phyloP scores from a whole-genome alignment of 2,797 vertebrate species.

The Betta splendens region DNA sequence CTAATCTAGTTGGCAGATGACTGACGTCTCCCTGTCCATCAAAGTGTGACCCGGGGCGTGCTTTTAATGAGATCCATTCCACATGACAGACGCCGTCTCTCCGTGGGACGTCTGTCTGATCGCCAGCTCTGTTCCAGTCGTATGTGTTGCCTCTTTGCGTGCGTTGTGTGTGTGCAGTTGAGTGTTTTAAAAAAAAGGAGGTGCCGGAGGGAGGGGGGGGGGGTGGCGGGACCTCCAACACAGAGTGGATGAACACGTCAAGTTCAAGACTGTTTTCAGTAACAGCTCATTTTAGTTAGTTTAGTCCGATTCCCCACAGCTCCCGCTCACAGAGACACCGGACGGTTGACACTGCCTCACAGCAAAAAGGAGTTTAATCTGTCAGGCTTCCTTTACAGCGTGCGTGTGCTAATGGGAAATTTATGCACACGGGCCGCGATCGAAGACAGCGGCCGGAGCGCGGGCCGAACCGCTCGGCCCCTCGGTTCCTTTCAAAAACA shows the following conservation, averaged over 20 bases:
- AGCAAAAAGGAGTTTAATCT: slow-evolving; percentile 35
- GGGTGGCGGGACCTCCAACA: slow-evolving; percentile 25
- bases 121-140: slow-evolving; percentile 63
- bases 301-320: slow-evolving; percentile 32
- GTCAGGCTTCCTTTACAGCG: slow-evolving; percentile 41
- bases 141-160: slow-evolving; percentile 67
- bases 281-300: slow-evolving; percentile 51
- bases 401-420: slow-evolving; percentile 43
- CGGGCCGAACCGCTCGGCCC: slow-evolving; percentile 40
- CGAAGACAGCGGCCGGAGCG: slow-evolving; percentile 40
- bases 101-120: slow-evolving; percentile 74
- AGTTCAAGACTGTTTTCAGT: slow-evolving; percentile 48
- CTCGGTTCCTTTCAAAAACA: slow-evolving; percentile 56
- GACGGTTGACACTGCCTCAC: slow-evolving; percentile 34
- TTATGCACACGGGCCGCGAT: slow-evolving; percentile 31
- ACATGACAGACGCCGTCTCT: slow-evolving; percentile 76
- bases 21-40: slow-evolving; percentile 81
- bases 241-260: slow-evolving; percentile 57
- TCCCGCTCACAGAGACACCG: slow-evolving; percentile 17
- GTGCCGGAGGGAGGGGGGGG: too few relatives aligned
- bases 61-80: slow-evolving; percentile 85
- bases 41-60: slow-evolving; percentile 82
- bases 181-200: slow-evolving; percentile 31
- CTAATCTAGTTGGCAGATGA: slow-evolving; percentile 79
- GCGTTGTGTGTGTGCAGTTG: slow-evolving; percentile 25